phyloP scores from a whole-genome alignment of 2,797 vertebrate species.

The Chaetophractus vellerosus region DNA sequence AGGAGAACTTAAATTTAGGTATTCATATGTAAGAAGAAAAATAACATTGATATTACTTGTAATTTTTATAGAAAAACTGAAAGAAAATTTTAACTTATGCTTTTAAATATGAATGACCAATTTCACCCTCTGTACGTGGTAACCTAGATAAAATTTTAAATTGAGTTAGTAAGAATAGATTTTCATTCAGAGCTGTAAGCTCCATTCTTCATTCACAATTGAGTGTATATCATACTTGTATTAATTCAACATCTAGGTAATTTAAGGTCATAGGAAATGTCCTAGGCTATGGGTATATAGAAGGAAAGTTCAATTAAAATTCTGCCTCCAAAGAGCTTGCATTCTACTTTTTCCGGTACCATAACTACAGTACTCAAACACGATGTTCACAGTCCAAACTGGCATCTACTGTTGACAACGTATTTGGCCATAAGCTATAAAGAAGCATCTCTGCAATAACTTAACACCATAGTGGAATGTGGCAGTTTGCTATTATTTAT shows the following conservation, averaged over 20 bases:
- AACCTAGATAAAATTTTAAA: not conserved
- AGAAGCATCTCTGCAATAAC: not conserved
- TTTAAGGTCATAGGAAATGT: not conserved
- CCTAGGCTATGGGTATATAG: not conserved
- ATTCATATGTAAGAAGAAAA: not conserved
- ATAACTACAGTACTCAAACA: not conserved
- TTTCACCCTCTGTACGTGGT: not conserved
- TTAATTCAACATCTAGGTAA: not conserved
- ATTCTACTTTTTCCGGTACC: not conserved
- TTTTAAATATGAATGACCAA: not conserved
- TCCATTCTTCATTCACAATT: not conserved
- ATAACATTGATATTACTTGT: not conserved
- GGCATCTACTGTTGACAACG: not conserved
- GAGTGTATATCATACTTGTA: not conserved
- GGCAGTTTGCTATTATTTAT: too few relatives aligned
- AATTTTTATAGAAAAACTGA: not conserved
- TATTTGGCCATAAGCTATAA: not conserved
- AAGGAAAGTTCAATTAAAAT: not conserved
- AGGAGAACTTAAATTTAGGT: not conserved
- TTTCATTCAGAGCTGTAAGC: not conserved
- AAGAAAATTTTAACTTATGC: not conserved
- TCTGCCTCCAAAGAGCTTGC: not conserved
- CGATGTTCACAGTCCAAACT: not conserved
- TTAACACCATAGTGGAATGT: not conserved
- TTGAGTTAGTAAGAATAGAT: not conserved